Conservation (phyloP, 2,797 vertebrate genomes). For the Micropoecilia bifurca region DNA sequence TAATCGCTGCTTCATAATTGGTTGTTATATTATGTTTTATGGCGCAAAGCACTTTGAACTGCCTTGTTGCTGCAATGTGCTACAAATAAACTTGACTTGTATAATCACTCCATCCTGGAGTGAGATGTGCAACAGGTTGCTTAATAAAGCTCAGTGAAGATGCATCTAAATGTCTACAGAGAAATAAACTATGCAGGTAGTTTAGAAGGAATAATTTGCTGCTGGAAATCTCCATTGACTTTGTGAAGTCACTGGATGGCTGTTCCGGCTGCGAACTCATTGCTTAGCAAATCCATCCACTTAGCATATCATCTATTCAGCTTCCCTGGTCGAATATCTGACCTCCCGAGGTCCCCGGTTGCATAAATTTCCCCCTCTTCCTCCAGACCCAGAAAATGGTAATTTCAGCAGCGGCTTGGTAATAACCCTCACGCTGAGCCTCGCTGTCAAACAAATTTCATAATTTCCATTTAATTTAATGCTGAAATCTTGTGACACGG, state of each 20-base stretch:
- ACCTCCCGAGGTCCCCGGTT: constrained; percentile 11
- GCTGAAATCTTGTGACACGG: background rate
- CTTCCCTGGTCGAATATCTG: background rate
- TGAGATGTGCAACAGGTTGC: background rate
- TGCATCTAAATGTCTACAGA: constrained; percentile 1
- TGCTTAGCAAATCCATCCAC: constrained; percentile 14
- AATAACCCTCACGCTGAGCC: constrained; percentile 14
- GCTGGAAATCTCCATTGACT: constrained; percentile 5
- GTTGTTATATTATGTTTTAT: background rate
- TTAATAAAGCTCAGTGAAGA: background rate
- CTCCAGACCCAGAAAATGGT: background rate
- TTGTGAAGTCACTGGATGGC: background rate
- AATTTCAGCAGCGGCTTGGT: constrained; percentile 24
- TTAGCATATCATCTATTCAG: constrained; percentile 17
- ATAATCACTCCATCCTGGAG: background rate
- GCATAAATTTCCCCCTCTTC: constrained; percentile 12
- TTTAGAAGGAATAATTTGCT: constrained; percentile 11
- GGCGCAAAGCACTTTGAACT: background rate
- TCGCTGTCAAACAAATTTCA: constrained; percentile 16
- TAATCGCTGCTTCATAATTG: background rate
- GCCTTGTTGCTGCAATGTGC: background rate
- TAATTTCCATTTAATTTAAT: constrained; percentile 23
- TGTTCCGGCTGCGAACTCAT: background rate
- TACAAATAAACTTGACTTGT: background rate
- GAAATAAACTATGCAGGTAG: constrained; percentile 3